Conservation (phyloP, 1,140 invertebrate species). For the Delia radicum region DNA sequence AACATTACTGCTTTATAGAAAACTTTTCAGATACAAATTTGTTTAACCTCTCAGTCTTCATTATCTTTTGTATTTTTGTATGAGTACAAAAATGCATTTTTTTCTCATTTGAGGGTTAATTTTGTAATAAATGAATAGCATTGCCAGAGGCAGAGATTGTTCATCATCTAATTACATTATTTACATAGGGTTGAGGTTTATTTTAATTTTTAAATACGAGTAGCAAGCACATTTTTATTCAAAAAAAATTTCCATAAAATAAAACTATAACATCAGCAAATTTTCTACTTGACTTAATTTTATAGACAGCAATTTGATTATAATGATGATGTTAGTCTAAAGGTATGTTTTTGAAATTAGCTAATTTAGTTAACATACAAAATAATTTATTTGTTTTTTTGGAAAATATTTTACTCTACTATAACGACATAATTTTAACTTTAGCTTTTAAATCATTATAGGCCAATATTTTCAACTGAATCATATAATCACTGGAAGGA, state of each 20-base stretch:
- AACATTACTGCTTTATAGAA: too few relatives aligned
- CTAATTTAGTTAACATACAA: background rate
- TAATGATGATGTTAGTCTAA: background rate
- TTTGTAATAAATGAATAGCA: too few relatives aligned
- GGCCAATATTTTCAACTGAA: background rate
- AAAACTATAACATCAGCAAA: background rate
- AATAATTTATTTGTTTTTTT: background rate
- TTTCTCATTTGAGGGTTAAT: too few relatives aligned
- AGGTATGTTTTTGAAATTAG: background rate
- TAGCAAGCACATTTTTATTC: background rate
- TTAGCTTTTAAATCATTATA: background rate
- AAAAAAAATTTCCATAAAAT: background rate
- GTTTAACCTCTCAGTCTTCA: too few relatives aligned
- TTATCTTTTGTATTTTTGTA: too few relatives aligned
- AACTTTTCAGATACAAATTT: too few relatives aligned
- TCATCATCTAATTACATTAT: background rate
- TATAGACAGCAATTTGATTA: background rate
- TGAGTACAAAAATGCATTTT: too few relatives aligned
- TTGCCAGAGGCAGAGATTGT: background rate
- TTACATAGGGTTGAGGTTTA: background rate
- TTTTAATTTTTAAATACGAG: background rate
- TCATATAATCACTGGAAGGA: constrained; percentile 12
- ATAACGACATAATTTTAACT: constrained; percentile 9
- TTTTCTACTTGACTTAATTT: background rate
- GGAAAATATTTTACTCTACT: background rate